Evolutionary conservation across 1,140 invertebrate species (phyloP), one percentile per base, ranked within the genome.

Genomic region (Calycopis cecrops): DNA sequence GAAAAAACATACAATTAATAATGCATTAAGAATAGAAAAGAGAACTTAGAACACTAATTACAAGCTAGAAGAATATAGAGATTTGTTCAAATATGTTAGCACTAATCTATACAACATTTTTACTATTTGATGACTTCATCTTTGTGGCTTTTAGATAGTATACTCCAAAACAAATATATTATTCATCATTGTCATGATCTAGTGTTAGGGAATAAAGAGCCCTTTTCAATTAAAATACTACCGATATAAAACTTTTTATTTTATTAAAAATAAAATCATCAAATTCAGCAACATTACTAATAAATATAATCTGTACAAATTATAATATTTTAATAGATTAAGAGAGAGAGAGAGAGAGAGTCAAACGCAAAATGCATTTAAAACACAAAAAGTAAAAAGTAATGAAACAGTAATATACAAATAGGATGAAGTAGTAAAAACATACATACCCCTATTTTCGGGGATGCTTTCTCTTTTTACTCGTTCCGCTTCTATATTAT

Each of bases 1-100:
- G 79, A 85, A 83, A 78, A 87, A 85, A 86, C 81, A 87, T 79
- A 84, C 78, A 82, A 84, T 87, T 86, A 85, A 85, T 81, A 75
- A 84, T 79, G 66, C 70, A 71, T 80, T 78, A 76, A 59, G 71
- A 73, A 66, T 65, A 80, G 65, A 75, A 73, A 71, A 79, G 70
- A 73, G 73, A 71, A 57, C 33, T 48, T 60, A 57, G 47, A 64
- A 16, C 16, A 44, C 40, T 44, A 17, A 7, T 16, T 59, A 59
- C 53, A 68, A 60, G 65, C 62, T 67, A 62, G 63, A 57, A 62
- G 67, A 60, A 35, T 52, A 59, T 59, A 55, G 52, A 62, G 51
- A 68, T 65, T 59, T 59, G 65, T 66, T 60, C 71, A 68, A 59
- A 59, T 53, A 66, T 51, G 77, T 85, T 85, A 85, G 82, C 82